A percentile compares a stretch with the other conserved stretches of the same genome.
phyloP scores from a whole-genome alignment of 1,140 invertebrate genomes.

The Frieseomelitta varia region DNA sequence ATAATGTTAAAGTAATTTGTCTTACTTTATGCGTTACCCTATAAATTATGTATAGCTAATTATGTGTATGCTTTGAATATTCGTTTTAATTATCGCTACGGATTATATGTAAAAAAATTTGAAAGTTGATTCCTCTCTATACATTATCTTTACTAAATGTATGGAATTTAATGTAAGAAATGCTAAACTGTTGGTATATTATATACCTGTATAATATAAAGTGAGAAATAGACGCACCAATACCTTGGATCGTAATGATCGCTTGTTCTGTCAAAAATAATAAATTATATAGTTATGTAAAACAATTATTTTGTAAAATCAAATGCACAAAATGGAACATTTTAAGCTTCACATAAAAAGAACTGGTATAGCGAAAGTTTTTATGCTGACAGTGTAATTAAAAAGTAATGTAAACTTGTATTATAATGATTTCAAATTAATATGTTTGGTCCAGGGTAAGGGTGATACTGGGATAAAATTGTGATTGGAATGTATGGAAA shows the following conservation, averaged over 20 bases:
- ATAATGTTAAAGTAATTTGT: constrained; percentile 46
- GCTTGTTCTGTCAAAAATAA: constrained; percentile 11
- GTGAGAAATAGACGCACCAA: constrained; percentile 68
- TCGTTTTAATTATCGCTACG: constrained; percentile 51
- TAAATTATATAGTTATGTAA: background rate
- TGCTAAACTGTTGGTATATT: constrained; percentile 45
- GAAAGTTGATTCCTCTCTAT: constrained; percentile 55
- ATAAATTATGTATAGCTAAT: constrained; percentile 54
- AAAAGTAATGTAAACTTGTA: background rate
- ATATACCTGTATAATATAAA: constrained; percentile 51
- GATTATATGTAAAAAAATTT: constrained; percentile 55
- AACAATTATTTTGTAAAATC: constrained; percentile 25
- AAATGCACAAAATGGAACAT: background rate
- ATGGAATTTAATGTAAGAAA: constrained; percentile 52
- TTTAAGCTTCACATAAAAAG: constrained; percentile 1
- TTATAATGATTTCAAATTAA: constrained; percentile 33
- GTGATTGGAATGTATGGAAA: constrained; percentile 63
- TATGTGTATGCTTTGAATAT: constrained; percentile 57
- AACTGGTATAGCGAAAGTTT: background rate
- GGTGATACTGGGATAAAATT: constrained; percentile 53
- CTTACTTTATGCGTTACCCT: constrained; percentile 55
- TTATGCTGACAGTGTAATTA: constrained; percentile 5
- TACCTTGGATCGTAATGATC: constrained; percentile 76
- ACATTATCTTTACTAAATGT: constrained; percentile 56
- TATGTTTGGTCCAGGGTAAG: constrained; percentile 51